Conservation (phyloP, 2,888 invertebrate genomes). For the Scaptomyza flava region DNA sequence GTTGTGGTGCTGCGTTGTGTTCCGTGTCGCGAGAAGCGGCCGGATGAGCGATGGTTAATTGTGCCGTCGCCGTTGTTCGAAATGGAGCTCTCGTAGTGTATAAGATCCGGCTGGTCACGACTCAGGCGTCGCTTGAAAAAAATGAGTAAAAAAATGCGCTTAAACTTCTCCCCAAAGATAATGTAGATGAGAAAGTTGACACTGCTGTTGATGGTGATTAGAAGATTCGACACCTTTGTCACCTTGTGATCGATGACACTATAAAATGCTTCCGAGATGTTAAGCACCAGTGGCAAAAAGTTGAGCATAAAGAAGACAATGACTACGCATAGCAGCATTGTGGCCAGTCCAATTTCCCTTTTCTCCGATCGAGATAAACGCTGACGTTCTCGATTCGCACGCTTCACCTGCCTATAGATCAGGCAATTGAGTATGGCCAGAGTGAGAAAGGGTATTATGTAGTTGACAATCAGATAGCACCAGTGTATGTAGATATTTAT, state of each 20-base stretch:
- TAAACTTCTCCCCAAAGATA: constrained; percentile 98
- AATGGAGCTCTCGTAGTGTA: constrained; percentile 93
- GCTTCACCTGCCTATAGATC: constrained; percentile 95
- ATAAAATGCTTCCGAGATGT: constrained; percentile 93
- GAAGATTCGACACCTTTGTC: constrained; percentile 93
- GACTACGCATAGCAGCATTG: constrained; percentile 97
- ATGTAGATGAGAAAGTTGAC: constrained; percentile 99
- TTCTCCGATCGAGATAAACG: constrained; percentile 94
- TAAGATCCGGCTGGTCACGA: constrained; percentile 89
- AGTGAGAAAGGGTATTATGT: constrained; percentile 95
- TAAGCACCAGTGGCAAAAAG: constrained; percentile 93
- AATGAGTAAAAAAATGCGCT: constrained; percentile 92
- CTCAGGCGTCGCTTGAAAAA: constrained; percentile 89
- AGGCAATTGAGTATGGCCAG: constrained; percentile 95
- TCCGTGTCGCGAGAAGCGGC: constrained; percentile 86
- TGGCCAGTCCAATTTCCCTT: constrained; percentile 96
- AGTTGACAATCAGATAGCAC: constrained; percentile 97
- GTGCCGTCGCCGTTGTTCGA: constrained; percentile 91
- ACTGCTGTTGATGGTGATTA: constrained; percentile 98
- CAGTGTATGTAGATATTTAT: constrained; percentile 96
- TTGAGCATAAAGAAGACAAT: constrained; percentile 97
- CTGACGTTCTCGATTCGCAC: constrained; percentile 95
- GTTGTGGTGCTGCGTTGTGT: constrained; percentile 83
- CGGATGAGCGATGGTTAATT: constrained; percentile 87
- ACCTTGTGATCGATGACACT: constrained; percentile 88